Percentiles rank a stretch among this genome's conserved stretches.
These are phyloP conservation scores for Lasioglossum vierecki DNA, from an alignment of 2,888 invertebrate species.

Conservation along the genomic window DNA sequence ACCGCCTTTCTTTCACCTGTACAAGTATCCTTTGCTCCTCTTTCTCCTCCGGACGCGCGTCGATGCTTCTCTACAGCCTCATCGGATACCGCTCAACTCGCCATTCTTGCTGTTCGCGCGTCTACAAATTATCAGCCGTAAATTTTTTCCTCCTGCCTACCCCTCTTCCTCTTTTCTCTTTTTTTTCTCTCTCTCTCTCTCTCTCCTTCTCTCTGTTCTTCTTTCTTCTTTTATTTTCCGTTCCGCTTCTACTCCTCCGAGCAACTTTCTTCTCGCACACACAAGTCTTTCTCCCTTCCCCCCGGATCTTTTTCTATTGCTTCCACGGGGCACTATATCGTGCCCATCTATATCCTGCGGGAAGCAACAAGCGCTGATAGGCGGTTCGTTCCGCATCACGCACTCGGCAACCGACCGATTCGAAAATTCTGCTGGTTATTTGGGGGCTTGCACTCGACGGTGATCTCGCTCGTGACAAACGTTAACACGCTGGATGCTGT, in stretches of 20 bases:
- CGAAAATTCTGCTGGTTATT: slow-evolving; percentile 5
- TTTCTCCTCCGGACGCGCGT: slow-evolving; percentile 34
- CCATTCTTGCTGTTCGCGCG: slow-evolving; percentile 24
- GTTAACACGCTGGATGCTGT: neutral
- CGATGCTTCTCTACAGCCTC: slow-evolving; percentile 30
- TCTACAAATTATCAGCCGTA: slow-evolving; percentile 41
- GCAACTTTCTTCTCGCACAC: neutral
- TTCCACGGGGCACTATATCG: neutral
- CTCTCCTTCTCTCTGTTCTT: neutral
- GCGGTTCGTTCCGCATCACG: neutral
- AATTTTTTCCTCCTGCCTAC: neutral
- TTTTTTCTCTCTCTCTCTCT: neutral
- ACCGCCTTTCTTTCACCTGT: slow-evolving; percentile 13
- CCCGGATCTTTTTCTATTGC: neutral
- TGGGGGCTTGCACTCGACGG: neutral
- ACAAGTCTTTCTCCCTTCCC: neutral
- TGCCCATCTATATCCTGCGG: neutral
- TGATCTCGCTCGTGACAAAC: neutral
- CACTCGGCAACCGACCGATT: neutral
- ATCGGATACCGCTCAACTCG: slow-evolving; percentile 27
- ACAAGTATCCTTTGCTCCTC: slow-evolving; percentile 28
- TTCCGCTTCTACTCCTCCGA: neutral
- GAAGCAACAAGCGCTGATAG: slow-evolving; percentile 2
- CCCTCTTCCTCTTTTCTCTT: neutral
- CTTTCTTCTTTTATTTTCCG: neutral